Evolutionary conservation across 2,888 invertebrate species (phyloP).

Genomic region (Nysson spinosus): DNA sequence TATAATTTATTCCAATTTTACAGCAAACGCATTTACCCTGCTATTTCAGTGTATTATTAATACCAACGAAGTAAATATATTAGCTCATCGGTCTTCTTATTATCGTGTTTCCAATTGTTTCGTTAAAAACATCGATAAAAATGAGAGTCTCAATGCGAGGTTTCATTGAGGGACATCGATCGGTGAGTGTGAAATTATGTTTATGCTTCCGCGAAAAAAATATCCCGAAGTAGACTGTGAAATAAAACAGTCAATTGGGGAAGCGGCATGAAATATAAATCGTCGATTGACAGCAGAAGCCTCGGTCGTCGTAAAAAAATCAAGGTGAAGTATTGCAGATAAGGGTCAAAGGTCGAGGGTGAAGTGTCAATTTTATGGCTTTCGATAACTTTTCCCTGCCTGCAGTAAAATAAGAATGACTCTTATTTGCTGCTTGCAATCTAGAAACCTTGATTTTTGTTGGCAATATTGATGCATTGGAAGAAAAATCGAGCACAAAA

Average conservation of each 20-base stretch:
- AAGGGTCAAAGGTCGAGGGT: slow-evolving; percentile 1
- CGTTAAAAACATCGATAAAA: too few relatives aligned
- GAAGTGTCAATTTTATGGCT: slow-evolving; percentile 2
- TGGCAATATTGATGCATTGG: neutral
- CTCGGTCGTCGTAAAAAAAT: slow-evolving; percentile 15
- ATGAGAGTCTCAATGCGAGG: too few relatives aligned
- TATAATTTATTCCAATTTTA: too few relatives aligned
- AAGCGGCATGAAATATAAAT: slow-evolving; percentile 8
- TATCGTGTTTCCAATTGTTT: too few relatives aligned
- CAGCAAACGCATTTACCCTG: too few relatives aligned
- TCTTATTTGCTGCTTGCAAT: neutral
- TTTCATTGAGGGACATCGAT: too few relatives aligned
- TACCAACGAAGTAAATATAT: too few relatives aligned
- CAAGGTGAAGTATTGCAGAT: neutral
- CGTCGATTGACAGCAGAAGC: slow-evolving; percentile 9
- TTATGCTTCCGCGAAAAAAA: neutral
- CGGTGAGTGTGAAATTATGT: too few relatives aligned
- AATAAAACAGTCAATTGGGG: neutral
- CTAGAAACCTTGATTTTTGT: slow-evolving; percentile 5
- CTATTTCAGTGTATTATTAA: too few relatives aligned
- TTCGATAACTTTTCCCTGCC: slow-evolving; percentile 1
- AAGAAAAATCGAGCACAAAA: too few relatives aligned
- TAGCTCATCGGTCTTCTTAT: too few relatives aligned
- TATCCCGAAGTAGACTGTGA: neutral
- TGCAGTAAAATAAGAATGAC: neutral